Evolutionary conservation across 2,888 invertebrate species (phyloP), one percentile per base, ranked within the genome.

Genomic region (Lasioglossum oenotherae): DNA sequence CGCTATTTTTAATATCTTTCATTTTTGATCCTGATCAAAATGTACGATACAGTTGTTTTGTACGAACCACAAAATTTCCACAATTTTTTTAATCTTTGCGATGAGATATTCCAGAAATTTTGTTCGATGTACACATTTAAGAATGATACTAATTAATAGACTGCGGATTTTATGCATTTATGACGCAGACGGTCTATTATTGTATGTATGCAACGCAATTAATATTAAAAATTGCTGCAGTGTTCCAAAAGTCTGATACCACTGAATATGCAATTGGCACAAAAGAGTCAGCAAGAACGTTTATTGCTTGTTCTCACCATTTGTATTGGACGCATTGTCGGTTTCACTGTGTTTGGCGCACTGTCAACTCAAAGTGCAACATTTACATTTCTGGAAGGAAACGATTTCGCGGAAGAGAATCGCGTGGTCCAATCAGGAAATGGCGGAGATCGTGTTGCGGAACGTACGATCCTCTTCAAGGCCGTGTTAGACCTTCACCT

Each of bases 401-500:
- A 72, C 74, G 88, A 87, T 90, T 89, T 88, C 78, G 78, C 88
- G 88, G 91, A 90, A 91, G 88, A 83, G 83, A 84, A 86, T 84
- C 85, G 74, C 90, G 86, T 79, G 87, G 84, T 78, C 80, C 89
- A 89, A 90, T 82, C 89, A 89, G 90, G 90, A 90, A 91, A 89
- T 82, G 85, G 81, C 49, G 73, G 86, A 74, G 86, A 90, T 77
- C 87, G 87, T 87, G 89, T 90, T 88, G 86, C 81, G 64, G 86
- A 87, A 81, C 82, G 88, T 88, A 91, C 87, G 90, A 87, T 90
- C 79, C 90, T 92, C 91, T 90, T 93, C 93, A 93, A 92, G 92
- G 93, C 90, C 93, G 92, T 93, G 92, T 91, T 92, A 91, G 93
- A 92, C 92, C 93, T 93, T 93, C 93, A 93, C 93, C 93, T 93